Conservation (phyloP, 2,113 vertebrate species). For the Clarias macrocephalus region DNA sequence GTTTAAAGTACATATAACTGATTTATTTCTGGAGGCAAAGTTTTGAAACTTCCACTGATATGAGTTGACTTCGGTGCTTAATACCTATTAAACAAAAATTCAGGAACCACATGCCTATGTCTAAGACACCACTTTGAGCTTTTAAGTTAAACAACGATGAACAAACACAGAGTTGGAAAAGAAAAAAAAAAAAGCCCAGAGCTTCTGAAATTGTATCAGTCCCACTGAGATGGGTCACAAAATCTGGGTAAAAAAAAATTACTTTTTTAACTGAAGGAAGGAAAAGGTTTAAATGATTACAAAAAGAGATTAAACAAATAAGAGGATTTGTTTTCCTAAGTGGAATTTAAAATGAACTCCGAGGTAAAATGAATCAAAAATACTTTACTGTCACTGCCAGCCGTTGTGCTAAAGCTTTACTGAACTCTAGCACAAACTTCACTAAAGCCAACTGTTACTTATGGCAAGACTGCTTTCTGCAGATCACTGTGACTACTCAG, state of each 20-base stretch:
- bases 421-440: too few species aligned
- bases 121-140: neutral
- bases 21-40: neutral
- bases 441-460: neutral
- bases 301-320: neutral
- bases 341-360: neutral
- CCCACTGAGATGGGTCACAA: neutral
- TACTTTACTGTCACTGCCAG: neutral
- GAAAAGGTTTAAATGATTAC: neutral
- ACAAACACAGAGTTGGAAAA: neutral
- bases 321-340: neutral
- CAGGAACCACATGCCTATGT: neutral
- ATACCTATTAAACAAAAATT: neutral
- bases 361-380: neutral
- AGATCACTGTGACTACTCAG: too few species aligned
- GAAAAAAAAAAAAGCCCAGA: neutral
- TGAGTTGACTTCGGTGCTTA: neutral
- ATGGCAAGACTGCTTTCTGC: neutral
- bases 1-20: too few species aligned
- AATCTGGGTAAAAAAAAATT: neutral
- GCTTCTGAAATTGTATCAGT: neutral
- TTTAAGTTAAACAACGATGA: neutral
- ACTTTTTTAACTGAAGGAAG: too few species aligned
- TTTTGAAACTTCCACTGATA: neutral
- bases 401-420: neutral